phyloP scores from a whole-genome alignment of 1,140 invertebrate genomes.

The Bacillus rossius region DNA sequence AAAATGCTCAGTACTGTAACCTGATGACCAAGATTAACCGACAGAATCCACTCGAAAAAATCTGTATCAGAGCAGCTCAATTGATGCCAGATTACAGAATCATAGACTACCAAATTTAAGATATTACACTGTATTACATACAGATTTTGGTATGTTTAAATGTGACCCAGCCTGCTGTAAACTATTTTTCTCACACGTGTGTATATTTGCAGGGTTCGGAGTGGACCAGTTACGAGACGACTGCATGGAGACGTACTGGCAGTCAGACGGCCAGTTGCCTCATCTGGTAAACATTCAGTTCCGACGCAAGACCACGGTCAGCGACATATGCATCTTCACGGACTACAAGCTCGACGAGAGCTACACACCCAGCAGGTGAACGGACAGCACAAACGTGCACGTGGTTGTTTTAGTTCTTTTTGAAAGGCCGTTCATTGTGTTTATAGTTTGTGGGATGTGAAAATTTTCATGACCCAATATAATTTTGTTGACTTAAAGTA shows the following conservation, averaged over 20 bases:
- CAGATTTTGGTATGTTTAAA: no score
- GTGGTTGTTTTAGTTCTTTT: neutral
- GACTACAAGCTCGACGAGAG: constrained; percentile 99
- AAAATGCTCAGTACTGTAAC: no score
- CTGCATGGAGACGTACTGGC: constrained; percentile 97
- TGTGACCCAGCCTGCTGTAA: no score
- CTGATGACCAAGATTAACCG: no score
- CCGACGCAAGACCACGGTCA: constrained; percentile 89
- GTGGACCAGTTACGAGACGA: constrained; percentile 95
- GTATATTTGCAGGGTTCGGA: constrained; percentile 77
- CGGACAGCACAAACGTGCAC: constrained; percentile 8
- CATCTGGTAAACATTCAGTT: constrained; percentile 99
- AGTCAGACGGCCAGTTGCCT: constrained; percentile 96
- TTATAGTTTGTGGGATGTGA: neutral
- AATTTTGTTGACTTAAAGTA: no score
- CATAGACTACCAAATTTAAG: no score
- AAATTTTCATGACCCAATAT: no score
- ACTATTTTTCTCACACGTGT: no score
- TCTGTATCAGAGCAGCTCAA: no score
- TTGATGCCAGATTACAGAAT: no score
- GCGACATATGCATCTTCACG: constrained; percentile 94
- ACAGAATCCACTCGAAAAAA: no score
- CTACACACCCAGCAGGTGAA: constrained; percentile 88
- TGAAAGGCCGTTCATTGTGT: neutral
- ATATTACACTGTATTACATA: no score